Percentiles rank a stretch among this genome's conserved stretches.
Conservation (phyloP, 2,113 vertebrate species). For the Strix aluco region DNA sequence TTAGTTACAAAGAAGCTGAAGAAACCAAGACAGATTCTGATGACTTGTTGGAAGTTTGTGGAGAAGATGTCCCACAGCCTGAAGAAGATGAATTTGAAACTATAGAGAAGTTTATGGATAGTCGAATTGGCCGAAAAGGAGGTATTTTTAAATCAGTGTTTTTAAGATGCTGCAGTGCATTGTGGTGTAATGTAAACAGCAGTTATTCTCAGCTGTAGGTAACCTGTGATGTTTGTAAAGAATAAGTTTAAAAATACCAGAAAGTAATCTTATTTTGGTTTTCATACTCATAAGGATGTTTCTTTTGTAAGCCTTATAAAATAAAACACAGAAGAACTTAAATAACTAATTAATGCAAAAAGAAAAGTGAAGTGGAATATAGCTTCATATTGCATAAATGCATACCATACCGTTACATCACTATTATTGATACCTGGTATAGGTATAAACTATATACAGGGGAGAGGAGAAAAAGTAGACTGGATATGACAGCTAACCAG, state of each 20-base stretch:
- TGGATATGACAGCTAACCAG: background rate
- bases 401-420: background rate
- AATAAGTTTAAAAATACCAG: slow-evolving; percentile 1
- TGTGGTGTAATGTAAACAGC: background rate
- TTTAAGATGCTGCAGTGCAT: background rate
- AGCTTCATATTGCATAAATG: background rate
- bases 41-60: slow-evolving; percentile 91
- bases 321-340: background rate
- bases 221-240: background rate
- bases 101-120: slow-evolving; percentile 93
- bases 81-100: slow-evolving; percentile 98
- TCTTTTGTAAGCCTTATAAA: background rate
- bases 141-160: slow-evolving; percentile 73
- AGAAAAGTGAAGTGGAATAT: background rate
- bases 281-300: background rate
- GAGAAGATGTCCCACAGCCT: slow-evolving; percentile 90
- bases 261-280: background rate
- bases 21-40: slow-evolving; percentile 96
- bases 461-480: background rate
- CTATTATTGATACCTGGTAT: background rate
- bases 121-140: slow-evolving; percentile 88
- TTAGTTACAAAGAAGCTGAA: slow-evolving; percentile 96
- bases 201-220: background rate
- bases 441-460: background rate
- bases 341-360: background rate